Evolutionary conservation across 1,140 invertebrate genomes (phyloP).

Genomic region (Melitaea cinxia): DNA sequence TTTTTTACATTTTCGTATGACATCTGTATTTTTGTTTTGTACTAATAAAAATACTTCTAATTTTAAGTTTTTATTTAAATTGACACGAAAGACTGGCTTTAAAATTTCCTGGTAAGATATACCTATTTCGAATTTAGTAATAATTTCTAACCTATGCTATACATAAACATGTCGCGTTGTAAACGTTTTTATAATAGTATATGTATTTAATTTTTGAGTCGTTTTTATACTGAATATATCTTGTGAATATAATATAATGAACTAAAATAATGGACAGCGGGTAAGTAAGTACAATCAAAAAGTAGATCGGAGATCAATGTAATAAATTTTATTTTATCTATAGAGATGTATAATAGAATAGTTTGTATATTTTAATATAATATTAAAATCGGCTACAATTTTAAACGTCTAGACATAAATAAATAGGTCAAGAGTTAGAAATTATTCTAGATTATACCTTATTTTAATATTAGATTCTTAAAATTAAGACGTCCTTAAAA

Average conservation of each 20-base stretch:
- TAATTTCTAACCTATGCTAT: constrained; percentile 23
- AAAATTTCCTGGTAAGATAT: constrained; percentile 9
- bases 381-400: constrained; percentile 18
- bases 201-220: constrained; percentile 34
- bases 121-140: constrained; percentile 7
- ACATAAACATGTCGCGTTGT: background rate
- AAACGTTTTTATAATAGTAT: constrained; percentile 54
- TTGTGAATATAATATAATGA: constrained; percentile 47
- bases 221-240: constrained; percentile 17
- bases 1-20: constrained; percentile 42
- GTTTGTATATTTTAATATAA: constrained; percentile 18
- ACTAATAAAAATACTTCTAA: constrained; percentile 74
- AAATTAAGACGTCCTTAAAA: constrained; percentile 61
- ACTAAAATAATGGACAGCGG: constrained; percentile 62
- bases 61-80: constrained; percentile 75
- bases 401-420: constrained; percentile 9
- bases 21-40: constrained; percentile 66
- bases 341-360: constrained; percentile 29
- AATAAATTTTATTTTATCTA: constrained; percentile 28
- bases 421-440: constrained; percentile 24
- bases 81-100: constrained; percentile 46
- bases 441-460: constrained; percentile 44
- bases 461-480: constrained; percentile 48
- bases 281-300: constrained; percentile 65
- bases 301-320: constrained; percentile 55